Base-by-base conservation (phyloP, 2,797 vertebrate species). In the Parauchenoglanis punctatus region DNA sequence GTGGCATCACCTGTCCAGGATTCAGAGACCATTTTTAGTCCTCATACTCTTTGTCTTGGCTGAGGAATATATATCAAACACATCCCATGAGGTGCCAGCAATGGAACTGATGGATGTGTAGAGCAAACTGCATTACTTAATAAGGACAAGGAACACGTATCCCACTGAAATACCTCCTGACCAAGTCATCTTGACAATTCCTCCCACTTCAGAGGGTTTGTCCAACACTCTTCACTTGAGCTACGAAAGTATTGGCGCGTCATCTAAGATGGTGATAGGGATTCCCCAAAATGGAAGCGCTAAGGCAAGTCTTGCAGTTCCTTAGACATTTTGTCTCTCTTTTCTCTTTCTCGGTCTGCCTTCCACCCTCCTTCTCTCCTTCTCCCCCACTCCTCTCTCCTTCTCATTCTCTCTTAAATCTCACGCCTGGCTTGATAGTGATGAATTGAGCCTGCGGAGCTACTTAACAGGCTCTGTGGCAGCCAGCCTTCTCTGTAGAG, bases 401-500 rank as follows among this genome's bases (percentile, higher is more conserved):
- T 56, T 84, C 20, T 80, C 49, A 49, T 70, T 85, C n/a, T 58
- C 77, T 58, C 49, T 81, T 49, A 28, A 72, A 70, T 35, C 65
- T 70, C 75, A 87, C 49, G 63, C 87, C 31, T 58, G 63, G 61
- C 54, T 72, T 73, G 87, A 85, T 85, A 35, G 83, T 85, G 87
- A 88, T 85, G 83, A 85, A 88, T 88, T 31, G 76, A 61, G 83
- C 76, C 65, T 80, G 56, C 63, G 70, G 78, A 87, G 82, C 83
- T 85, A 82, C 88, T 89, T 87, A 89, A 89, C 83, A 84, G 88
- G 73, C 88, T 87, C 68, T 35, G 83, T 85, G 88, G 86, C 77
- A 81, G 86, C 86, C 68, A 85, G 46, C 40, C 83, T 87, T 85
- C 63, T 87, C 88, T 84, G 52, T 81, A 72, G 87, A 91, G 84